A percentile compares a stretch with the other conserved stretches of the same genome.
Evolutionary conservation across 2,797 vertebrate genomes (phyloP).

Genomic region (Uromys caudimaculatus): DNA sequence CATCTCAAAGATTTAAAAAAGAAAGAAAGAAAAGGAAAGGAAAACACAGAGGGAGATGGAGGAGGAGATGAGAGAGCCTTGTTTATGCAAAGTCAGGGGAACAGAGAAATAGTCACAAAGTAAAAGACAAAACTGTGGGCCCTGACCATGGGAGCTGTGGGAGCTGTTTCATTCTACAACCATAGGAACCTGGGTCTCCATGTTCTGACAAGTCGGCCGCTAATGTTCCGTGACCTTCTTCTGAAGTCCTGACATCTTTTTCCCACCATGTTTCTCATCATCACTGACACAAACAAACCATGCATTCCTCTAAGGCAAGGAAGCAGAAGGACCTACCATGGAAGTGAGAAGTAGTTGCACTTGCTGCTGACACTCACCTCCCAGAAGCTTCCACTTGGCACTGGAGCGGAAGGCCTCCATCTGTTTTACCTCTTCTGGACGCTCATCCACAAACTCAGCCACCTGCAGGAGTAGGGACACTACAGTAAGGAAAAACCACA

Average conservation of each 20-base stretch:
- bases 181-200: not conserved
- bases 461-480: constrained; percentile 86
- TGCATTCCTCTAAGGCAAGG: not conserved
- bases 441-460: constrained; percentile 96
- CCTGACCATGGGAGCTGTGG: not conserved
- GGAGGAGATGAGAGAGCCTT: not conserved
- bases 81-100: not conserved
- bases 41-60: not conserved
- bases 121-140: not conserved
- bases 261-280: constrained; percentile 8
- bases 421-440: constrained; percentile 94
- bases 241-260: constrained; percentile 25
- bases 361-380: constrained; percentile 88
- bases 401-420: constrained; percentile 94
- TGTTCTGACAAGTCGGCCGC: not conserved
- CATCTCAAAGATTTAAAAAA: not conserved
- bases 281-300: constrained; percentile 35
- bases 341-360: not conserved
- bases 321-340: not conserved
- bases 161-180: not conserved
- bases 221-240: not conserved
- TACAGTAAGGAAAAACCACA: not conserved
- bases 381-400: constrained; percentile 94
- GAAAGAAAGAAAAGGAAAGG: not conserved
- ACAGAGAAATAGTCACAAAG: constrained; percentile 24